Conservation (phyloP, 2,888 invertebrate genomes). For the Phortica okadai region DNA sequence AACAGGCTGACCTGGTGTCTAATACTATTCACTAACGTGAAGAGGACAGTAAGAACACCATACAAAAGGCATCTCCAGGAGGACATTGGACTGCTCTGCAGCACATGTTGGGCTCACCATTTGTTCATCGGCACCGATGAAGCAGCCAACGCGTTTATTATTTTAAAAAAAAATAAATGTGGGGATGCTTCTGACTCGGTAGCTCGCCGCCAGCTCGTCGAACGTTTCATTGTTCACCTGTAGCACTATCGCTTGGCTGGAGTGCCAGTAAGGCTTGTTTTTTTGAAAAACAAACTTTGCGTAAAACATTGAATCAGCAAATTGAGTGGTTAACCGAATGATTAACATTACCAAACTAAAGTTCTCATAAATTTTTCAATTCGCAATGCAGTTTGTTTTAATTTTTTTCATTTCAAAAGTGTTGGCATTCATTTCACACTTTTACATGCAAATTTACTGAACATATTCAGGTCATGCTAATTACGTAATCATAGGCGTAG, state of each 20-base stretch:
- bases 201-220: constrained; percentile 48
- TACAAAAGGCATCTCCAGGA: too few relatives aligned
- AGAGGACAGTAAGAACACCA: too few relatives aligned
- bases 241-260: constrained; percentile 72
- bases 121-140: constrained; percentile 61
- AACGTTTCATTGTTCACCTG: constrained; percentile 53
- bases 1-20: too few relatives aligned
- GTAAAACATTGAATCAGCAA: too few relatives aligned
- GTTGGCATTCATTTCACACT: not conserved
- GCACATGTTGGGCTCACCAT: constrained; percentile 40
- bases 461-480: constrained; percentile 66
- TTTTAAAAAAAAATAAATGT: constrained; percentile 63
- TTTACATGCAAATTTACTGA: constrained; percentile 59
- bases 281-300: too few relatives aligned
- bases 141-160: constrained; percentile 49
- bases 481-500: constrained; percentile 39
- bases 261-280: constrained; percentile 39
- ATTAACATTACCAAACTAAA: too few relatives aligned
- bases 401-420: not conserved
- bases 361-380: too few relatives aligned
- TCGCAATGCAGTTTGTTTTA: too few relatives aligned
- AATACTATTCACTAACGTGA: too few relatives aligned
- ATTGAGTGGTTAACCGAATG: too few relatives aligned
- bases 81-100: too few relatives aligned
- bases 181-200: constrained; percentile 56